Evolutionary conservation across 2,888 invertebrate species (phyloP).

Genomic region (Andrena dorsata): DNA sequence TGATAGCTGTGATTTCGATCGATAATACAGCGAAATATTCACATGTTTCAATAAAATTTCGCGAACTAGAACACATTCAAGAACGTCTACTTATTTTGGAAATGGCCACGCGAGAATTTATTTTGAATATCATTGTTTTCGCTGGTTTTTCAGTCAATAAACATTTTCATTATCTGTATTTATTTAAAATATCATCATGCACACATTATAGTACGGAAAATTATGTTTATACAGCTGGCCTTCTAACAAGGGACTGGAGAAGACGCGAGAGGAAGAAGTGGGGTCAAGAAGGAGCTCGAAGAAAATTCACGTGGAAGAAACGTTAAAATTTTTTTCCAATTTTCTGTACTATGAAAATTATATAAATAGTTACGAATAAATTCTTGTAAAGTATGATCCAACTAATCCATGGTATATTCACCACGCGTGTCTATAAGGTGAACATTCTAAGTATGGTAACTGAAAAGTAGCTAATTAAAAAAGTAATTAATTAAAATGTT

Average conservation of each 20-base stretch:
- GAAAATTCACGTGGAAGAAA: slow-evolving; percentile 96
- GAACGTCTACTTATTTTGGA: too few relatives aligned
- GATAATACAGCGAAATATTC: too few relatives aligned
- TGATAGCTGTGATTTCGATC: too few relatives aligned
- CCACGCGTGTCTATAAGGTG: slow-evolving; percentile 9
- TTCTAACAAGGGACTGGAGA: slow-evolving; percentile 90
- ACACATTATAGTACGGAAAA: neutral
- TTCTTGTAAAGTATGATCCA: slow-evolving; percentile 30
- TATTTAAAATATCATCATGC: neutral
- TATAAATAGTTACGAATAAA: slow-evolving; percentile 28
- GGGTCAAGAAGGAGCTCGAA: slow-evolving; percentile 95
- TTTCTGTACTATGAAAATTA: slow-evolving; percentile 33
- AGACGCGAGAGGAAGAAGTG: slow-evolving; percentile 95
- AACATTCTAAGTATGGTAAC: neutral
- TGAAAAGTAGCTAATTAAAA: slow-evolving; percentile 41
- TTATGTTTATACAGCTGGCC: slow-evolving; percentile 89
- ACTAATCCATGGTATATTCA: slow-evolving; percentile 11
- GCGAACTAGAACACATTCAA: too few relatives aligned
- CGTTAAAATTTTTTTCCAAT: slow-evolving; percentile 86
- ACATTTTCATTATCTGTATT: slow-evolving; percentile 2
- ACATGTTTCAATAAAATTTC: too few relatives aligned
- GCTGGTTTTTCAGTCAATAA: neutral
- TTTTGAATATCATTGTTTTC: neutral
- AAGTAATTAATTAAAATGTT: slow-evolving; percentile 31
- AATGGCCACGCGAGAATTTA: neutral